Base-by-base conservation (phyloP, 2,113 vertebrate species). In the Ornithorhynchus anatinus region DNA sequence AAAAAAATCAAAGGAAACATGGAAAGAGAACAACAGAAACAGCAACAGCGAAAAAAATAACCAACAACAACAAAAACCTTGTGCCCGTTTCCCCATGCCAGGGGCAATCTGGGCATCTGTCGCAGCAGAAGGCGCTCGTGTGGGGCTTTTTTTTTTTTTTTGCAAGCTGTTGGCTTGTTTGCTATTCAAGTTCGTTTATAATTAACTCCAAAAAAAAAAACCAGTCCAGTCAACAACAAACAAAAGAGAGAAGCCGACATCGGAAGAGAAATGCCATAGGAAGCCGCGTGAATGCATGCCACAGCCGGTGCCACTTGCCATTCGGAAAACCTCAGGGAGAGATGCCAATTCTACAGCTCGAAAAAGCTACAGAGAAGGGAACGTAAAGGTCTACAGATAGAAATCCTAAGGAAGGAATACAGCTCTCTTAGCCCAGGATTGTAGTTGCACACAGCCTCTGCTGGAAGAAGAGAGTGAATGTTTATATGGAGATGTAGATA, bases 71-170 rank as follows among this genome's bases (percentile, higher is more conserved):
- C 82, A 80, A 87, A 75, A 84, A 86, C 57, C 75, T 88, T 56
- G 81, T 88, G 86, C 90, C 91, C 81, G 16, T 56, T 78, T 81
- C 72, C 63, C 89, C 63, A 59, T 92, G 90, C 91, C 90, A 92
- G 86, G 87, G 91, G 87, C 89, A 89, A 89, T 76, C 70, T 61
- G 90, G 92, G 92, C 92, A 93, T 92, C 90, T 92, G 90, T 86
- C 84, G 81, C 89, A 89, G 87, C 88, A 91, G 90, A 87, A 89
- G 90, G 86, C 59, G 65, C 73, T 88, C 75, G 48, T 63, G 81
- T 35, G 74, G 80, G 84, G 79, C 67, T 88, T 50, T 9, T 13
- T 73, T 72, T 77, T 77, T 59, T 53, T 43, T 70, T 74, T 68
- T 37, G 43, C 82, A 87, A 84, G 88, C 83, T 87, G 86, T 84